Percentiles rank a stretch among this genome's conserved stretches.
These are phyloP conservation scores for Parauchenoglanis punctatus DNA, from an alignment of 2,797 vertebrate genomes.

Conservation along the genomic window DNA sequence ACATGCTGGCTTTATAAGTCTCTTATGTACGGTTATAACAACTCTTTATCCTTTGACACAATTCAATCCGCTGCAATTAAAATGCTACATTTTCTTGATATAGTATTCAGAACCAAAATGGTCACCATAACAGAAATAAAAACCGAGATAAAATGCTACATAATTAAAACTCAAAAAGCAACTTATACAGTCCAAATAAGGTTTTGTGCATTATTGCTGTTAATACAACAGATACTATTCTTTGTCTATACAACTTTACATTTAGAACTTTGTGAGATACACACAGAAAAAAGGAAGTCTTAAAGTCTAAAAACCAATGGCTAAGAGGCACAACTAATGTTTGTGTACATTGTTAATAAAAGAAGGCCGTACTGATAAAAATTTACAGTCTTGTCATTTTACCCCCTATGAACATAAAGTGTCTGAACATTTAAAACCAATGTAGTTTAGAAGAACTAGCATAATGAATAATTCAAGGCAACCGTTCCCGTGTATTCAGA, in stretches of 20 bases:
- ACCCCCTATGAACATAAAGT: not conserved
- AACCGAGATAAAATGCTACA: slow-evolving; percentile 65
- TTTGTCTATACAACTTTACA: not conserved
- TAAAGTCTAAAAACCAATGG: not conserved
- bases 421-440: not conserved
- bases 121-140: slow-evolving; percentile 22
- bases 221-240: slow-evolving; percentile 21
- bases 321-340: not conserved
- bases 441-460: not conserved
- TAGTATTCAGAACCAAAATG: slow-evolving; percentile 55
- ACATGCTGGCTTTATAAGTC: slow-evolving; percentile 18
- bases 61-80: slow-evolving; percentile 35
- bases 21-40: slow-evolving; percentile 30
- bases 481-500: not conserved
- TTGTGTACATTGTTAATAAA: not conserved
- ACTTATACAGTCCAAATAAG: slow-evolving; percentile 11
- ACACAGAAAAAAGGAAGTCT: not conserved
- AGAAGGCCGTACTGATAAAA: not conserved
- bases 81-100: slow-evolving; percentile 63
- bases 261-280: not conserved
- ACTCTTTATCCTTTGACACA: slow-evolving; percentile 46
- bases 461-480: not conserved
- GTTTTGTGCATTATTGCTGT: slow-evolving; percentile 10
- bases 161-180: slow-evolving; percentile 52
- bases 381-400: not conserved